These are phyloP conservation scores for Pituophis catenifer DNA, from an alignment of 2,113 vertebrate species.

Conservation along the genomic window DNA sequence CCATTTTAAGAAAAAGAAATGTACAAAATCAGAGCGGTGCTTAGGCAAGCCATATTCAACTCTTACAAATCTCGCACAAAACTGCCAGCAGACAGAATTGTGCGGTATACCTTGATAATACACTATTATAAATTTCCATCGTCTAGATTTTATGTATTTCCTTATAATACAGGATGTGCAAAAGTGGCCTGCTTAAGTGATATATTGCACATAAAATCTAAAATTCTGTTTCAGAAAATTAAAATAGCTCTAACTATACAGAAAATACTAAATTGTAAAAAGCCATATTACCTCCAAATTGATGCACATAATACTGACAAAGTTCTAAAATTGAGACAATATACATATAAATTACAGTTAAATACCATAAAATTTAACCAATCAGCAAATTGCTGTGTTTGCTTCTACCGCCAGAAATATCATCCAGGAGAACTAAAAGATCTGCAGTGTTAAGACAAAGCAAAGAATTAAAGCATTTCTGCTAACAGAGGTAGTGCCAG, in stretches of 20 bases:
- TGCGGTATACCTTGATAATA: background rate
- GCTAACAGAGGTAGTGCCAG: slow-evolving; percentile 76
- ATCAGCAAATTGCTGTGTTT: slow-evolving; percentile 57
- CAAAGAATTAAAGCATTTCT: slow-evolving; percentile 68
- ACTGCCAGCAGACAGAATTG: background rate
- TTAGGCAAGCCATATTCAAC: background rate
- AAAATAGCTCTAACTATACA: slow-evolving; percentile 68
- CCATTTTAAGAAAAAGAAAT: background rate
- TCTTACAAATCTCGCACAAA: background rate
- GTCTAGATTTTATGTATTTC: background rate
- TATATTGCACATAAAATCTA: slow-evolving; percentile 33
- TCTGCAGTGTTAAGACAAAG: slow-evolving; percentile 63
- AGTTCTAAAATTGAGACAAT: slow-evolving; percentile 68
- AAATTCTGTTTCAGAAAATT: slow-evolving; percentile 27
- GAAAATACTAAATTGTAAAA: slow-evolving; percentile 61
- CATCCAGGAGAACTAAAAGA: slow-evolving; percentile 43
- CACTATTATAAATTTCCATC: background rate
- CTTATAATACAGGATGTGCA: slow-evolving; percentile 5
- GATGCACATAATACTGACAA: slow-evolving; percentile 71
- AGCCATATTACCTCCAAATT: slow-evolving; percentile 66
- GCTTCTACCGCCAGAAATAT: slow-evolving; percentile 50
- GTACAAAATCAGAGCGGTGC: background rate
- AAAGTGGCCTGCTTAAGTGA: slow-evolving; percentile 14
- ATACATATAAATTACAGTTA: slow-evolving; percentile 69
- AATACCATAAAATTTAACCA: slow-evolving; percentile 66